A percentile compares a stretch with the other conserved stretches of the same genome.
Conservation (phyloP, 2,797 vertebrate genomes). For the Melanotaenia trifasciata region DNA sequence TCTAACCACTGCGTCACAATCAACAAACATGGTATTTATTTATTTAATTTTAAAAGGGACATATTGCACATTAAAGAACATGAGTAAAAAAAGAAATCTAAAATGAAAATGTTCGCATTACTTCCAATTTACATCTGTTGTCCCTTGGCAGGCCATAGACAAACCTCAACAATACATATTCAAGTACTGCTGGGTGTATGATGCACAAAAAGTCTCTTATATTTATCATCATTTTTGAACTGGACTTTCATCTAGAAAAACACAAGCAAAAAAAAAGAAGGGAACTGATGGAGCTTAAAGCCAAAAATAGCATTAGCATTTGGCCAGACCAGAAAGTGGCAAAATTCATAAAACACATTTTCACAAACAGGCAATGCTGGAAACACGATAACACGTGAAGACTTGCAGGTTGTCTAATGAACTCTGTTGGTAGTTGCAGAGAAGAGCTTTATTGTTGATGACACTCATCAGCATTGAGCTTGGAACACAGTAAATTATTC, state of each 20-base stretch:
- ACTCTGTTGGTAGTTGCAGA: not conserved
- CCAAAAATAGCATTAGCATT: not conserved
- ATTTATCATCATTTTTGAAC: not conserved
- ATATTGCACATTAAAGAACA: too few relatives aligned
- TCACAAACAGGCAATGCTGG: not conserved
- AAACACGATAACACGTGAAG: not conserved
- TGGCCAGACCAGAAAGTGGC: not conserved
- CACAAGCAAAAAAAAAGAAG: not conserved
- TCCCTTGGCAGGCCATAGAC: too few relatives aligned
- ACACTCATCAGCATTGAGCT: not conserved
- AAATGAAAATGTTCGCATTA: too few relatives aligned
- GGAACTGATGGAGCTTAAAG: not conserved
- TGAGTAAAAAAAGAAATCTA: too few relatives aligned
- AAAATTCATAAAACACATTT: constrained; percentile 10
- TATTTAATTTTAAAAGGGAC: too few relatives aligned
- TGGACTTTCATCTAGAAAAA: not conserved
- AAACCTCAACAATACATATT: too few relatives aligned
- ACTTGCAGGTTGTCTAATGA: constrained; percentile 7
- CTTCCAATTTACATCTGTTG: too few relatives aligned
- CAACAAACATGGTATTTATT: not conserved
- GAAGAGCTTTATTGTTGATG: constrained; percentile 4
- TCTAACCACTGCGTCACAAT: not conserved
- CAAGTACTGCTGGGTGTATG: too few relatives aligned
- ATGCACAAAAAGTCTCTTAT: too few relatives aligned
- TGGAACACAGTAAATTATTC: constrained; percentile 1